Base-by-base conservation (phyloP, 2,888 invertebrate species). In the Noctua pronuba region DNA sequence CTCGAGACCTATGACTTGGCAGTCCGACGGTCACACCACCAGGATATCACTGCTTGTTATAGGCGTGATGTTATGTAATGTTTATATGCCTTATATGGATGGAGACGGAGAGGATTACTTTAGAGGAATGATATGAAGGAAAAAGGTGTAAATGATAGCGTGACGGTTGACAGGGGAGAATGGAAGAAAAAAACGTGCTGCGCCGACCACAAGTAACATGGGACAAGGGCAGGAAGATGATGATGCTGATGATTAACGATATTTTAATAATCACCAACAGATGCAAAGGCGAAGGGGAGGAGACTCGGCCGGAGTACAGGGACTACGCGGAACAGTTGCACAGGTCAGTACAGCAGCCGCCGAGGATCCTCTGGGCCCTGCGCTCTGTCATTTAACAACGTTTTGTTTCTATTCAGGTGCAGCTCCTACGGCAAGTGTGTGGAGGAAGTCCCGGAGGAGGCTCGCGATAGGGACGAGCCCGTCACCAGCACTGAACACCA, bases 201-300 rank as follows among this genome's bases (percentile, higher is more conserved):
- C 41, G 41, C 10, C 10, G 41, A 10, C 41, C 41, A 1, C 41
- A 41, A 41, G 41, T 41, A 2, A 41, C 41, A 41, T 41, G 41
- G 2, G 41, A 41, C 11, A 41, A 41, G 2, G 7, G 38, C 38
- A 38, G 6, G 13, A 11, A 41, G 41, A 10, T 11, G 41, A 3
- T 2, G 13, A 41, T 41, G 41, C 1, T 11, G 41, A 41, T 2
- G 11, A 41, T 41, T 13, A 41, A 16, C 16, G 24, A 1, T 28
- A 4, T 16, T 60, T 28, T 16, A 5, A 16, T 69, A 58, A 5
- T 64, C n/a, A 0, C 72, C 68, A 88, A 4, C 88, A 95, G 95
- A 64, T 95, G 95, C 79, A 95, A 95, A 83, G 94, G 93, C 0
- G 95, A 95, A 35, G 86, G 80, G 0, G 94, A 93, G 0, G 93